phyloP scores from a whole-genome alignment of 1,140 invertebrate genomes.

The Saxidomus purpurata region DNA sequence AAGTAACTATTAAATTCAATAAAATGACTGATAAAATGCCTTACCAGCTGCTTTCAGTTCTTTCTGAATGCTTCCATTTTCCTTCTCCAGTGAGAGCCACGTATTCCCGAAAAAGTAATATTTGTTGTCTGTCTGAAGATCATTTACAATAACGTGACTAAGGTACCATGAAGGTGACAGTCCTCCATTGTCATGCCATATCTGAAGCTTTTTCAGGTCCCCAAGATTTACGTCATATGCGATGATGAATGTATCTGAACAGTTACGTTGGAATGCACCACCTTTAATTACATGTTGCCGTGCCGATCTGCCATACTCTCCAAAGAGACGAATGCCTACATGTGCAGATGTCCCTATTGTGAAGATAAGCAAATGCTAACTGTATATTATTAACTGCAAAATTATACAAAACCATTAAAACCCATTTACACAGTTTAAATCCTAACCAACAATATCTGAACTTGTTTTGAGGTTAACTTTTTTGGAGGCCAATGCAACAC shows the following conservation, averaged over 20 bases:
- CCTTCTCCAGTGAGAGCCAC: slow-evolving; percentile 80
- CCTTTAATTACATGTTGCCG: slow-evolving; percentile 77
- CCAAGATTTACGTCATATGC: slow-evolving; percentile 80
- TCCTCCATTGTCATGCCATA: slow-evolving; percentile 85
- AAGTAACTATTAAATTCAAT: too few relatives aligned
- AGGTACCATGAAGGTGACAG: slow-evolving; percentile 83
- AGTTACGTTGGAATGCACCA: slow-evolving; percentile 81
- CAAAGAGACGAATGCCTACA: slow-evolving; percentile 81
- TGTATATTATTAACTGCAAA: too few relatives aligned
- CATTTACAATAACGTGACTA: slow-evolving; percentile 76
- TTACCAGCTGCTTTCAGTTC: slow-evolving; percentile 78
- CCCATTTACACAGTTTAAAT: too few relatives aligned
- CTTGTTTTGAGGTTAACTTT: too few relatives aligned
- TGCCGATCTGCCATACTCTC: slow-evolving; percentile 78
- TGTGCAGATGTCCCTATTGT: slow-evolving; percentile 81
- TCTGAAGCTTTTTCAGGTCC: slow-evolving; percentile 75
- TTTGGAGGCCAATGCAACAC: too few relatives aligned
- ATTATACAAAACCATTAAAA: too few relatives aligned
- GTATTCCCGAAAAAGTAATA: slow-evolving; percentile 79
- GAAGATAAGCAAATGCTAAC: slow-evolving; percentile 13
- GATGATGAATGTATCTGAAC: slow-evolving; percentile 80
- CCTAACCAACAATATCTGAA: too few relatives aligned
- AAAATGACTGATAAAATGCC: neutral
- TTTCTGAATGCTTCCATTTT: slow-evolving; percentile 80
- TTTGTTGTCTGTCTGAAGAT: slow-evolving; percentile 79